A percentile compares a stretch with the other conserved stretches of the same genome.
Conservation (phyloP, 2,888 invertebrate species). For the Lagria hirta region DNA sequence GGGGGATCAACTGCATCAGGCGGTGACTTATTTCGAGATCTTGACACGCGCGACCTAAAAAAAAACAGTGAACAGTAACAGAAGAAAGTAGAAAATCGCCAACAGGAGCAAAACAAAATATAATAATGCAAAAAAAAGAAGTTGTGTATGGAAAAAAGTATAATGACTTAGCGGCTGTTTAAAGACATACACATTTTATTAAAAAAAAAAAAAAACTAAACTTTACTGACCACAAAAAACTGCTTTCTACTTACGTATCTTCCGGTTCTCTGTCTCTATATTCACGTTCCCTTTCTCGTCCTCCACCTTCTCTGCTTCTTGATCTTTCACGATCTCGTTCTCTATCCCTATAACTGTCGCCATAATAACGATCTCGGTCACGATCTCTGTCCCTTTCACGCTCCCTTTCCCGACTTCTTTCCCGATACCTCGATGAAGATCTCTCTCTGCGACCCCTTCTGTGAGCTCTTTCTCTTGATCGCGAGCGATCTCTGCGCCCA, state of each 20-base stretch:
- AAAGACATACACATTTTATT: no score
- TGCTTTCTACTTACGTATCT: conserved; percentile 67
- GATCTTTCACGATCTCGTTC: conserved; percentile 66
- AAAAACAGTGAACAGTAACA: no score
- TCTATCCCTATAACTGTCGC: conserved; percentile 60
- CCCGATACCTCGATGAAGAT: conserved; percentile 56
- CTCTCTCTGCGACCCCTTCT: conserved; percentile 50
- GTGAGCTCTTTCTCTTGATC: conserved; percentile 51
- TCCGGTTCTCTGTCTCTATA: conserved; percentile 77
- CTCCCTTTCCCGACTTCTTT: conserved; percentile 60
- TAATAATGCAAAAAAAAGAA: no score
- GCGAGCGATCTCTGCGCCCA: conserved; percentile 62
- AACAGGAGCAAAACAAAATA: no score
- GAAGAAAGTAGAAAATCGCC: no score
- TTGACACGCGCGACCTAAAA: conserved; percentile 40
- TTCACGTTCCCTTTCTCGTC: conserved; percentile 70
- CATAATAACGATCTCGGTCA: conserved; percentile 54
- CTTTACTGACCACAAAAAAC: neutral
- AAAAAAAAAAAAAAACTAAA: no score
- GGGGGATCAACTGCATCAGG: conserved; percentile 57
- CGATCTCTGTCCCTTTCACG: conserved; percentile 51
- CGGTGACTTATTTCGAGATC: conserved; percentile 65
- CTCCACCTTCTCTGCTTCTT: conserved; percentile 75
- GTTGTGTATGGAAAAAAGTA: no score
- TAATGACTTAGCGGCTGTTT: no score